A percentile compares a stretch with the other conserved stretches of the same genome.
These are phyloP conservation scores for Thamnophis sirtalis DNA, from an alignment of 2,113 vertebrate genomes.

Conservation along the genomic window DNA sequence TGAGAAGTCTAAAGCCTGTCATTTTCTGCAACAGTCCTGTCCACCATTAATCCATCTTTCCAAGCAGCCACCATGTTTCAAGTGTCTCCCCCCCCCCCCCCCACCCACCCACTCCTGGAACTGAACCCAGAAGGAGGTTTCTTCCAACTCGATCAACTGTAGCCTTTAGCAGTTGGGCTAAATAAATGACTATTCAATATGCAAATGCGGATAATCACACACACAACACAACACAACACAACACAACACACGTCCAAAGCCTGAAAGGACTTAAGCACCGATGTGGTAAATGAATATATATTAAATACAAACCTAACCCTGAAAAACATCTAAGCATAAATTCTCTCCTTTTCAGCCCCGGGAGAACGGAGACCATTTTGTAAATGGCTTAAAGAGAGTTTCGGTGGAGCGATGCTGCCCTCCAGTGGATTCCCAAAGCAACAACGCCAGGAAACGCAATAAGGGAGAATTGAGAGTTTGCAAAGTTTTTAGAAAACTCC, in stretches of 20 bases:
- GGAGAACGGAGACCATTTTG: not conserved
- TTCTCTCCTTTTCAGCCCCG: not conserved
- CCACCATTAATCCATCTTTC: no score
- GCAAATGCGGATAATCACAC: not conserved
- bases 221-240: no score
- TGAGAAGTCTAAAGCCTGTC: no score
- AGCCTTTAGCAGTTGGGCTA: not conserved
- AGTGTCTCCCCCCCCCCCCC: no score
- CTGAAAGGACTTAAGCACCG: accelerated
- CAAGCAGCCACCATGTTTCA: no score
- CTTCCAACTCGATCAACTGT: not conserved
- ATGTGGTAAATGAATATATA: not conserved
- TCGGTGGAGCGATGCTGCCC: slow-evolving; percentile 68
- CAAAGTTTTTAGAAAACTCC: not conserved
- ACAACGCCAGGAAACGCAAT: slow-evolving; percentile 31
- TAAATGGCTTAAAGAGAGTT: not conserved
- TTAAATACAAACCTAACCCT: no score
- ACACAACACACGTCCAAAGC: no score
- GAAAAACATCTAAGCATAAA: not conserved
- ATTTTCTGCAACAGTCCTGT: no score
- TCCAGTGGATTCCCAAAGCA: slow-evolving; percentile 56
- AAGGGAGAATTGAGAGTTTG: not conserved
- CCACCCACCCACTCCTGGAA: no score
- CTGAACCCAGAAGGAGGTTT: no score
- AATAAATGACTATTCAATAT: not conserved